Conservation (phyloP, 2,888 invertebrate species). For the Hymenopus coronatus region DNA sequence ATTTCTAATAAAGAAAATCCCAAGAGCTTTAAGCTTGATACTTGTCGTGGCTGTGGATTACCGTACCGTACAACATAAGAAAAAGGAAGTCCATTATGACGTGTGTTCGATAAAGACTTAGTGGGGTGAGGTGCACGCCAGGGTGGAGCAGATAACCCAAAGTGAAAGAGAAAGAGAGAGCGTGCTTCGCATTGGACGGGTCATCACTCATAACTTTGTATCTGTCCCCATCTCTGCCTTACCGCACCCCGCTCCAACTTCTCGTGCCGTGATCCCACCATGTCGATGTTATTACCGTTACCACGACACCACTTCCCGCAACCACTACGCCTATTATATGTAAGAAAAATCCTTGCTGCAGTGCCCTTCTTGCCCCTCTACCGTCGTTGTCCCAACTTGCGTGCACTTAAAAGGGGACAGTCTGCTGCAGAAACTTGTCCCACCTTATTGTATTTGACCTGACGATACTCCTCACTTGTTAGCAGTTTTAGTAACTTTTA, state of each 20-base stretch:
- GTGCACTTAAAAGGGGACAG: constrained; percentile 4
- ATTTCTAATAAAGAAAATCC: too few relatives aligned
- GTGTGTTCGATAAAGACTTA: constrained; percentile 11
- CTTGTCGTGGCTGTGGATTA: background rate
- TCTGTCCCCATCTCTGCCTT: constrained; percentile 4
- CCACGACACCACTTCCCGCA: background rate
- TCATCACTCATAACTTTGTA: constrained; percentile 17
- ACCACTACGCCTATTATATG: background rate
- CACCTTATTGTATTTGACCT: background rate
- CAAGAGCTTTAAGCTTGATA: too few relatives aligned
- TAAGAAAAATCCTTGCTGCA: constrained; percentile 5
- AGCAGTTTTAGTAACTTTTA: too few relatives aligned
- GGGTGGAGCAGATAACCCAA: background rate
- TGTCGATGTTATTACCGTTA: background rate
- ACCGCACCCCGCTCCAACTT: background rate
- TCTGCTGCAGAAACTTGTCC: background rate
- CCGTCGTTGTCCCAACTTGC: background rate
- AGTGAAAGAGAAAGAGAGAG: background rate
- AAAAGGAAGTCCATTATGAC: constrained; percentile 15
- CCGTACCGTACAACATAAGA: background rate
- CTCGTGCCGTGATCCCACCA: background rate
- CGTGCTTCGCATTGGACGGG: background rate
- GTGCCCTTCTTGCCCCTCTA: background rate
- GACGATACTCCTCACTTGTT: too few relatives aligned
- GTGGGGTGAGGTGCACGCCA: background rate